A percentile compares a stretch with the other conserved stretches of the same genome.
Evolutionary conservation across 2,797 vertebrate species (phyloP).

Genomic region (Tragelaphus eurycerus): DNA sequence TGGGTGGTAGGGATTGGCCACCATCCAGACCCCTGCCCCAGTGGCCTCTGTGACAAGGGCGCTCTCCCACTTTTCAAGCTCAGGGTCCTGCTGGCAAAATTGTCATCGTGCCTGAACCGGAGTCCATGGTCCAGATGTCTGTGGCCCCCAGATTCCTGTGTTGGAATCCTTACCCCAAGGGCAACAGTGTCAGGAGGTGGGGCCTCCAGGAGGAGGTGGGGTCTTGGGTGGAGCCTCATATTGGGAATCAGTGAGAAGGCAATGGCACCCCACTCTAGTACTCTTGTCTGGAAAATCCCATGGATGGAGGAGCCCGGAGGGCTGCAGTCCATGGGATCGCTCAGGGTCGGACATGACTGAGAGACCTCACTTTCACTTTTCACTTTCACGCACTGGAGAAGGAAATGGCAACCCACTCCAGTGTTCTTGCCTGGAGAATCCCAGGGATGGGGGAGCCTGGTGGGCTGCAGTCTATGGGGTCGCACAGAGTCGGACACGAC

Average conservation of each 20-base stretch:
- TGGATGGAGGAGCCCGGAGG: too few relatives aligned
- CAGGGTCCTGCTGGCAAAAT: not conserved
- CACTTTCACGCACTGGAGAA: too few relatives aligned
- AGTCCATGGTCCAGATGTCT: not conserved
- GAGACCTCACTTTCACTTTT: too few relatives aligned
- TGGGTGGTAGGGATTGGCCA: not conserved
- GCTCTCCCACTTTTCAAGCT: not conserved
- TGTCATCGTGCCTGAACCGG: not conserved
- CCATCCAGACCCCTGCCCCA: not conserved
- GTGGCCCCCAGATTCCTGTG: not conserved
- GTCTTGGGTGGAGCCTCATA: not conserved
- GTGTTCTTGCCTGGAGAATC: too few relatives aligned
- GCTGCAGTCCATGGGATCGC: too few relatives aligned
- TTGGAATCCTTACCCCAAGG: not conserved
- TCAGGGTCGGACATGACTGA: too few relatives aligned
- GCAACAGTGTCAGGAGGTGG: not conserved
- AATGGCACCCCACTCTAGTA: too few relatives aligned
- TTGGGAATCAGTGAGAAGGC: not conserved
- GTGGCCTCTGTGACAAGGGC: not conserved
- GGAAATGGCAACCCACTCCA: too few relatives aligned
- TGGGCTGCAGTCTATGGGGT: too few relatives aligned
- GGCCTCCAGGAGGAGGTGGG: not conserved
- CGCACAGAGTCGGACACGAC: too few relatives aligned
- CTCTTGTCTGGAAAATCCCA: too few relatives aligned
- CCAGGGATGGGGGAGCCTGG: too few relatives aligned